phyloP scores from a whole-genome alignment of 2,888 invertebrate species.

The Caenorhabditis parvicauda region DNA sequence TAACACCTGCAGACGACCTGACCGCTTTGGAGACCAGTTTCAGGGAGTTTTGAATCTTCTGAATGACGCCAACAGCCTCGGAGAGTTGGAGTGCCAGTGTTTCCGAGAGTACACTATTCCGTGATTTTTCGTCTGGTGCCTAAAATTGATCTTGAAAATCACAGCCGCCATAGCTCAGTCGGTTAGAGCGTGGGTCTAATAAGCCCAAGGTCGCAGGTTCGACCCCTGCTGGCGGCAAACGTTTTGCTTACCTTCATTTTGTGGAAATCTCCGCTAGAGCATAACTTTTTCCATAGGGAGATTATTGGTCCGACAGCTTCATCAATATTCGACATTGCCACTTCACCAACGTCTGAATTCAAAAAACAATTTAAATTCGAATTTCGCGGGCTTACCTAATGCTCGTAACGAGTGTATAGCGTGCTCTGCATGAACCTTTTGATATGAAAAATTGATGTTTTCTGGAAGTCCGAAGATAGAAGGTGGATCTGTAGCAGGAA shows the following conservation, averaged over 20 bases:
- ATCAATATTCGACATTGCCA: constrained; percentile 67
- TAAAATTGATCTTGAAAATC: too few species aligned
- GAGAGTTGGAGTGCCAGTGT: constrained; percentile 31
- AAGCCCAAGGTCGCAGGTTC: constrained; percentile 59
- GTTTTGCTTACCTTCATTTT: constrained; percentile 6
- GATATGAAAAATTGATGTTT: constrained; percentile 82
- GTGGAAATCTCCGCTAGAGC: constrained; percentile 63
- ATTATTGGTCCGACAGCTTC: constrained; percentile 73
- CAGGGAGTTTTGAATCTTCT: constrained; percentile 70
- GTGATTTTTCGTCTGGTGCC: too few species aligned
- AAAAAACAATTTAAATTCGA: constrained; percentile 1
- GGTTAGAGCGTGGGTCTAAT: constrained; percentile 61
- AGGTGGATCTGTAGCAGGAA: constrained; percentile 38
- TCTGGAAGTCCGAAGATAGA: constrained; percentile 78
- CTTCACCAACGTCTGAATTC: constrained; percentile 56
- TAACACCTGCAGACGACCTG: constrained; percentile 69
- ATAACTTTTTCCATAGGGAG: constrained; percentile 79
- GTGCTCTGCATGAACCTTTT: constrained; percentile 71
- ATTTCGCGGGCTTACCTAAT: constrained; percentile 9
- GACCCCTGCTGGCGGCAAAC: constrained; percentile 57
- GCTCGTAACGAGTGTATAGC: constrained; percentile 71
- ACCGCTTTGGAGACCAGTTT: constrained; percentile 71
- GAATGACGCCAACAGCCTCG: constrained; percentile 51
- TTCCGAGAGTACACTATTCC: too few species aligned
- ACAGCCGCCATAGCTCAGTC: constrained; percentile 58